Evolutionary conservation across 2,888 invertebrate genomes (phyloP).

Genomic region (Silvanus unidentatus): DNA sequence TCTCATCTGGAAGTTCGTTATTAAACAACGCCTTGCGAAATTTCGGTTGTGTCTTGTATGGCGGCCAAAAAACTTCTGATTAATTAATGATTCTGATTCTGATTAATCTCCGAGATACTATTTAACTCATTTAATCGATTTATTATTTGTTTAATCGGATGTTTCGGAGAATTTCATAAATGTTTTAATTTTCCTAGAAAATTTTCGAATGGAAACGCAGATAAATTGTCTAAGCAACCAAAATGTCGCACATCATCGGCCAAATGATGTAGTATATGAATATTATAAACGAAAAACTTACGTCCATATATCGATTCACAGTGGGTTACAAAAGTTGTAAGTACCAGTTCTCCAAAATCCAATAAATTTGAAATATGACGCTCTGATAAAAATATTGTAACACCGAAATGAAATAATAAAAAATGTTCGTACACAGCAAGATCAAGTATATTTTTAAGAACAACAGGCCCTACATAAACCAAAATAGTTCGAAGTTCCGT

Average conservation of each 20-base stretch:
- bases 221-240: constrained; percentile 5
- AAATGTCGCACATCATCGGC: constrained; percentile 7
- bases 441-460: constrained; percentile 9
- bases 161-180: background rate
- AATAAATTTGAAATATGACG: background rate
- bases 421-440: constrained; percentile 10
- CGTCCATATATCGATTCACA: constrained; percentile 7
- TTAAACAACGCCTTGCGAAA: too few species aligned
- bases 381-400: constrained; percentile 7
- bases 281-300: constrained; percentile 6
- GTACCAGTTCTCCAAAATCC: background rate
- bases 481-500: constrained; percentile 17
- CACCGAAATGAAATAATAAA: constrained; percentile 9
- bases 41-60: too few species aligned
- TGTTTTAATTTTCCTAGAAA: constrained; percentile 4
- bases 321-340: constrained; percentile 7
- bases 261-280: constrained; percentile 7
- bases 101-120: too few species aligned
- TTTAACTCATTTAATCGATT: background rate
- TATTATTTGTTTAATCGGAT: background rate
- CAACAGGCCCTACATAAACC: constrained; percentile 14
- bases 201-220: constrained; percentile 10
- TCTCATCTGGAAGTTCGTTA: too few species aligned
- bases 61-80: too few species aligned
- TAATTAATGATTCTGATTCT: too few species aligned